These are phyloP conservation scores for Trachemys scripta DNA, from an alignment of 2,113 vertebrate species.

Conservation along the genomic window DNA sequence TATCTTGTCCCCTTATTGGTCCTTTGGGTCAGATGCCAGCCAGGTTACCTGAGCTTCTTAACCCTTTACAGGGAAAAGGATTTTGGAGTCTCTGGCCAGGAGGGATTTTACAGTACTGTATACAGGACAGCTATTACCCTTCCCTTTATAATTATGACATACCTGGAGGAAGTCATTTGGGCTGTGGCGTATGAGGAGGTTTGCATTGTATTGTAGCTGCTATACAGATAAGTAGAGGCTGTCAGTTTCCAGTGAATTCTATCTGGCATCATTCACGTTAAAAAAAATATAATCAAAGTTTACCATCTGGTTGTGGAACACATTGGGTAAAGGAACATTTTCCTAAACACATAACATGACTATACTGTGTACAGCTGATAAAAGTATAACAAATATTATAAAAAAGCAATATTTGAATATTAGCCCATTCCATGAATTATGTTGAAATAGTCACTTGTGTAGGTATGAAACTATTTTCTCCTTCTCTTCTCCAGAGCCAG, in stretches of 20 bases:
- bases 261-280: background rate
- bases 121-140: too few relatives aligned
- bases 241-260: background rate
- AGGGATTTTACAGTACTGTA: too few relatives aligned
- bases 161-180: background rate
- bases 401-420: background rate
- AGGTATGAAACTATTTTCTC: background rate
- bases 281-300: background rate
- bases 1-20: too few relatives aligned
- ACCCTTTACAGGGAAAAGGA: too few relatives aligned
- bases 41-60: too few relatives aligned
- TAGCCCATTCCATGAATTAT: background rate
- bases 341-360: background rate
- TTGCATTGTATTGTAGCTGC: rapidly evolving
- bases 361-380: background rate
- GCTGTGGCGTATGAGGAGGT: background rate
- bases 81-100: too few relatives aligned
- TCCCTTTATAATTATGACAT: too few relatives aligned
- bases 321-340: background rate
- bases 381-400: background rate
- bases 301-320: background rate
- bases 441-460: background rate
- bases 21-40: too few relatives aligned
- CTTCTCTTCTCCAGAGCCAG: background rate
- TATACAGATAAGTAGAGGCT: background rate